These are phyloP conservation scores for Gymnoscopelus braueri DNA, from an alignment of 2,797 vertebrate genomes.

Conservation along the genomic window DNA sequence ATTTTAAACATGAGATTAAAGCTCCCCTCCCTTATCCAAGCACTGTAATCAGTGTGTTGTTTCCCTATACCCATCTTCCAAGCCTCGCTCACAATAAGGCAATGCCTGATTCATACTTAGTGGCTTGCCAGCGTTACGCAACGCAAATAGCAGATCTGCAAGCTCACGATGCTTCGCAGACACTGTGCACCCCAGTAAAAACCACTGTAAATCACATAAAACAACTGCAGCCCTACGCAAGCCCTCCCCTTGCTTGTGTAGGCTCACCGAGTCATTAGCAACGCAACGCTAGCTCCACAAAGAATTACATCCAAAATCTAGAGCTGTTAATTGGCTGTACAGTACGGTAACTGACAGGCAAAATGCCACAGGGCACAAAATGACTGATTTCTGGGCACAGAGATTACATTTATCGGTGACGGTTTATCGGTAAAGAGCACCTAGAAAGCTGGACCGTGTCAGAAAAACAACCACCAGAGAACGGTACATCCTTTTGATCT, in stretches of 20 bases:
- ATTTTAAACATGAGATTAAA: constrained; percentile 65
- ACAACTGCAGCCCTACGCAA: constrained; percentile 38
- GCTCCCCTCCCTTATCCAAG: constrained; percentile 53
- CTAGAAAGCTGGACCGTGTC: constrained; percentile 12
- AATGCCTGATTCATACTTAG: neutral
- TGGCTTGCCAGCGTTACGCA: too few species aligned
- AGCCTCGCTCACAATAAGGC: constrained; percentile 48
- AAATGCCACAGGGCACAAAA: constrained; percentile 17
- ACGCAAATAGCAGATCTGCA: too few species aligned
- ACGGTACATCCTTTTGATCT: constrained; percentile 27
- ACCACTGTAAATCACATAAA: too few species aligned
- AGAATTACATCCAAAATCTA: constrained; percentile 44
- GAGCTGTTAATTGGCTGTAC: constrained; percentile 25
- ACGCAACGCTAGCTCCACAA: constrained; percentile 35
- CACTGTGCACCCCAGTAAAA: too few species aligned
- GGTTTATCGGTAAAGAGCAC: constrained; percentile 6
- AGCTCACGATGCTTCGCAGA: too few species aligned
- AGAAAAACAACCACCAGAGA: constrained; percentile 31
- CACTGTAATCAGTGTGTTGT: constrained; percentile 67
- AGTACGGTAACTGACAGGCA: constrained; percentile 36
- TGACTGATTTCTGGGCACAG: constrained; percentile 1
- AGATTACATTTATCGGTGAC: constrained; percentile 2
- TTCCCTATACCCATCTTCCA: constrained; percentile 44
- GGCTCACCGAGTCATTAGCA: constrained; percentile 39
- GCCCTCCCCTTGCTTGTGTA: constrained; percentile 42